phyloP scores from a whole-genome alignment of 1,140 invertebrate genomes.

The Zaprionus capensis region DNA sequence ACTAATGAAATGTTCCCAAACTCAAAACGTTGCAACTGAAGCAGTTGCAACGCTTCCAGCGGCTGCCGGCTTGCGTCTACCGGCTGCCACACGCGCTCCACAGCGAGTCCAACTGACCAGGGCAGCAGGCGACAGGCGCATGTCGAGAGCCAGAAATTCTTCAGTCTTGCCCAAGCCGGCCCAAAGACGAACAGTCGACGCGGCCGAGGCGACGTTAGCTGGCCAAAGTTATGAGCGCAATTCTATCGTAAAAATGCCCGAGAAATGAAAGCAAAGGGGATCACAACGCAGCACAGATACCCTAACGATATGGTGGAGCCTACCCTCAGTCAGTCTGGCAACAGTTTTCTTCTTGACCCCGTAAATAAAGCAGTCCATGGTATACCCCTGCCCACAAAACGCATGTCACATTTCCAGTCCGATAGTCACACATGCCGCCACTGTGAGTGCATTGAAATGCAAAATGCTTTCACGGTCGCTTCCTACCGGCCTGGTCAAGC shows the following conservation, averaged over 20 bases:
- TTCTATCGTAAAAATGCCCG: slow-evolving; percentile 78
- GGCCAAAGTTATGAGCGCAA: slow-evolving; percentile 77
- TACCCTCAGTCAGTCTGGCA: too few relatives aligned
- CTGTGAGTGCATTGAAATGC: slow-evolving; percentile 63
- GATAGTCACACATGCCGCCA: not conserved
- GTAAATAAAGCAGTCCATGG: not conserved
- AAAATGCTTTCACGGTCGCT: slow-evolving; percentile 73
- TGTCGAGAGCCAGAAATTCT: slow-evolving; percentile 60
- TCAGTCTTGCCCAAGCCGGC: slow-evolving; percentile 53
- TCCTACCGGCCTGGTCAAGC: slow-evolving; percentile 42
- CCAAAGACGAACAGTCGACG: slow-evolving; percentile 66
- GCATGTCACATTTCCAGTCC: not conserved
- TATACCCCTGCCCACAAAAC: not conserved
- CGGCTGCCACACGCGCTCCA: slow-evolving; percentile 64
- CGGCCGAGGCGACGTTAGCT: slow-evolving; percentile 40
- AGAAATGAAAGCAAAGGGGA: slow-evolving; percentile 44
- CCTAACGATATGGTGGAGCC: slow-evolving; percentile 4
- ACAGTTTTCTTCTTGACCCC: too few relatives aligned
- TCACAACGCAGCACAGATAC: slow-evolving; percentile 10
- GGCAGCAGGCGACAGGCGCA: slow-evolving; percentile 42
- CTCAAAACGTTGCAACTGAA: slow-evolving; percentile 64
- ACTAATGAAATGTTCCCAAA: slow-evolving; percentile 82
- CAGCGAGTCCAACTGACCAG: slow-evolving; percentile 41
- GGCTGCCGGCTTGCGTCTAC: slow-evolving; percentile 6
- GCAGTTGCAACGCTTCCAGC: not conserved